A percentile compares a stretch with the other conserved stretches of the same genome.
Evolutionary conservation across 2,888 invertebrate genomes (phyloP).

Genomic region (Xestobium rufovillosum): DNA sequence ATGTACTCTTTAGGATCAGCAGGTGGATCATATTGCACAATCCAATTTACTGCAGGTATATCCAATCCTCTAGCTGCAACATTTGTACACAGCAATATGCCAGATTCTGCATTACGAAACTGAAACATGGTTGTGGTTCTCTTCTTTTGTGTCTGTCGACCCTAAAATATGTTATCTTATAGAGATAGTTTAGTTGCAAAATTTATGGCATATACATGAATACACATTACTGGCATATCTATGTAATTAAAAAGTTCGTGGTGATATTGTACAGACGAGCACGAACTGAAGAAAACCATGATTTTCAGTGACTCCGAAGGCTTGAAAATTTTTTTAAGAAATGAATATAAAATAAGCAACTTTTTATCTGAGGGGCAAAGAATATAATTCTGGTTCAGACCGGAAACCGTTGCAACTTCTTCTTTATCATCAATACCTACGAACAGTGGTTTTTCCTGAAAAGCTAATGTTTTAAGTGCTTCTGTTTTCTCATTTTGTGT

Average conservation of each 20-base stretch:
- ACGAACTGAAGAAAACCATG: constrained; percentile 95
- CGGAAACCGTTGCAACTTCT: constrained; percentile 72
- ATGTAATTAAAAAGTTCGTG: constrained; percentile 94
- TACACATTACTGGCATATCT: constrained; percentile 88
- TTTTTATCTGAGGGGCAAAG: constrained; percentile 91
- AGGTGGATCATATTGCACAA: constrained; percentile 94
- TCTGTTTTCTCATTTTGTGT: constrained; percentile 90
- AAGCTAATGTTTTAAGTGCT: constrained; percentile 75
- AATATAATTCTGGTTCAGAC: constrained; percentile 83
- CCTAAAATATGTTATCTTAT: constrained; percentile 49
- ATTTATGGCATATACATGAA: constrained; percentile 67
- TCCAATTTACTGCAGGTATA: constrained; percentile 95
- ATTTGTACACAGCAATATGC: constrained; percentile 88
- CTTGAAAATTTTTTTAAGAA: constrained; percentile 84
- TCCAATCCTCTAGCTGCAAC: constrained; percentile 90
- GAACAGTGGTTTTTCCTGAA: constrained; percentile 88
- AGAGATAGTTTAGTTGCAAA: constrained; percentile 1
- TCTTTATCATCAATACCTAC: constrained; percentile 88
- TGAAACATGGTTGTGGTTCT: constrained; percentile 91
- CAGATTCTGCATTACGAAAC: constrained; percentile 84
- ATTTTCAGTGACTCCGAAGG: constrained; percentile 91
- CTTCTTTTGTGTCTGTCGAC: constrained; percentile 92
- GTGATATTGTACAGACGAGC: constrained; percentile 93
- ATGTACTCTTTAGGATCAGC: constrained; percentile 98
- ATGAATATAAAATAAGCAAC: constrained; percentile 88